Base-by-base conservation (phyloP, 2,113 vertebrate species). In the Zapornia atra region DNA sequence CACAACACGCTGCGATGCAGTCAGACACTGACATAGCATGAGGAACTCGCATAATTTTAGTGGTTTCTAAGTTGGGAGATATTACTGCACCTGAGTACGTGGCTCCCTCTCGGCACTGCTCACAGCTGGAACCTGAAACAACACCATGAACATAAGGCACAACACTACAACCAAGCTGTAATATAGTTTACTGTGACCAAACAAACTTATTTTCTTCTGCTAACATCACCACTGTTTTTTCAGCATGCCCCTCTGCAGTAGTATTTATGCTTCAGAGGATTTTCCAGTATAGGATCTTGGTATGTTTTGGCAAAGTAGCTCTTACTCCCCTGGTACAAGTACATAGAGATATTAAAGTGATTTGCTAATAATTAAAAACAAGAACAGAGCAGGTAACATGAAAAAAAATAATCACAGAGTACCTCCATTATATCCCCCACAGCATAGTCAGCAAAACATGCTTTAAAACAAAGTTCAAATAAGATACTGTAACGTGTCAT, bases 1-100 rank as follows among this genome's bases (percentile, higher is more conserved):
- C 98, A 75, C 99, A 99, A 95, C 99, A 99, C 0, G 99, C 99
- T 1, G 97, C 91, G 3, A 97, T 98, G 79, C 99, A 99, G 93
- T 98, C 98, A 0, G 97, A 82, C 93, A 98, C 70, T 0, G 98
- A 98, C 16, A 96, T 10, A 31, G 97, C 98, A 2, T 98, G 98
- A 5, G 99, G 98, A 7, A 99, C 98, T 20, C 98, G 97, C 95
- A 98, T 92, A 82, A 99, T 98, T 73, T 98, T 98, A 57, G 98
- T 98, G 54, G 95, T 98, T 88, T 98, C 98, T 89, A 98, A 92
- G 70, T 98, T 98, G 2, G 99, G 98, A 46, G 98, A 98, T 86
- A 99, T 98, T 59, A 99, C 97, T 7, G 98, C 98, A 92, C 98
- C 97, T 0, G 98, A 97, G 83, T 98, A 99, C 0, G 95, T 98